Evolutionary conservation across 2,113 vertebrate species (phyloP), one percentile per base, ranked within the genome.

Genomic region (Jaculus jaculus): DNA sequence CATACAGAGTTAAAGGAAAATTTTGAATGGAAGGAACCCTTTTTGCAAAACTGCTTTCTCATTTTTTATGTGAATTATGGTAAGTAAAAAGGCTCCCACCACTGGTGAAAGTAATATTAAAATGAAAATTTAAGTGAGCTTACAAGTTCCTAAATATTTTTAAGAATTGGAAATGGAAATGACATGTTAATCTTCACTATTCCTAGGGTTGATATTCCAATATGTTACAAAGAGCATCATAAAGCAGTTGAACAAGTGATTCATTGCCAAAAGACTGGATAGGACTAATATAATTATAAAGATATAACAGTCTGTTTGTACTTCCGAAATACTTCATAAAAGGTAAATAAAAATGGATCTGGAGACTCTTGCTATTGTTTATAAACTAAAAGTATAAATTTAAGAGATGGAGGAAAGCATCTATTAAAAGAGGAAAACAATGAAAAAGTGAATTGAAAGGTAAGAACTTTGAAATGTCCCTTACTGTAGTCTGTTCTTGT

Each of bases 281-380:
- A 32, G 54, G 74, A 74, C 66, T 42, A 91, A 91, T 58, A 86
- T 15, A 72, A 93, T 73, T 77, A n/a, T 73, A 85, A 93, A 90
- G 84, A 63, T 20, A 51, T 16, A 84, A 71, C 13, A 47, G 71
- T 66, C 15, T 28, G n/a, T 79, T 87, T 94, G 30, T 47, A 88
- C 83, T 66, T 65, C 26, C 61, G 54, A 58, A 84, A 24, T 68
- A 82, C 58, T 82, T 93, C n/a, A 0, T 60, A 63, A 63, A 37
- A 81, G 60, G 54, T 87, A 69, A 47, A 80, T 72, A 77, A 58
- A 75, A 51, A 12, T 54, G 54, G 54, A 78, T 87, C 86, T 86
- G 72, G 74, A 94, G 24, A 42, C 16, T 54, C 68, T 84, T 71
- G 54, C 23, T 84, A 84, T 9, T 77, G n/a, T 68, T 83, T 74